phyloP scores from a whole-genome alignment of 35 echinoderm and acorn worm genomes.

The Nesometra sesokonis region DNA sequence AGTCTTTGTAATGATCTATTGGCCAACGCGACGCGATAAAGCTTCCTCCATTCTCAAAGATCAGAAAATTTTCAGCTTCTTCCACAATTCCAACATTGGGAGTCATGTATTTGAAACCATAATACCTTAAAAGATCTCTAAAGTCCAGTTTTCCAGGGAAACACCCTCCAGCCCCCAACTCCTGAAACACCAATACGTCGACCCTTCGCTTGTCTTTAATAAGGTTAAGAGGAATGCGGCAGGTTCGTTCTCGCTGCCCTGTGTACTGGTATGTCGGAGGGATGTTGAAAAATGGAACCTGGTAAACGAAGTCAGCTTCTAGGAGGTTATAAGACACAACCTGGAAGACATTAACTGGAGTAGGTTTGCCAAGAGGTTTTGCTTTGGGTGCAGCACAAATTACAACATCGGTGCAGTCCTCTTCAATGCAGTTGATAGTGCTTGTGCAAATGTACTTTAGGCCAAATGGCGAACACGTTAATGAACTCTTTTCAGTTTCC shows the following conservation, averaged over 20 bases:
- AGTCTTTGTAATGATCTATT: not conserved
- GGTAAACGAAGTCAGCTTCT: constrained; percentile 35
- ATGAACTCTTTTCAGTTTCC: no score
- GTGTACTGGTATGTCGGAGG: not conserved
- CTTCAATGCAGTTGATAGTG: no score
- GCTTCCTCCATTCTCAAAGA: constrained; percentile 36
- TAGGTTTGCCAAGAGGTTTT: not conserved
- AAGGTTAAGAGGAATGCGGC: constrained; percentile 26
- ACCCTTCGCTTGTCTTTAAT: constrained; percentile 18
- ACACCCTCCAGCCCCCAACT: constrained; percentile 41
- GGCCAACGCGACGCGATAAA: constrained; percentile 52
- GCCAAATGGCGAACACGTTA: not conserved
- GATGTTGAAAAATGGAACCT: not conserved
- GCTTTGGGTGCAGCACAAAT: not conserved
- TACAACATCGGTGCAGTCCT: not conserved
- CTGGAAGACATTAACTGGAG: constrained; percentile 29
- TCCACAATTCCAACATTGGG: constrained; percentile 6
- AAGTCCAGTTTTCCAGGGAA: constrained; percentile 24
- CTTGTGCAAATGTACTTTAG: not conserved
- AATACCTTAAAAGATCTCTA: constrained; percentile 28
- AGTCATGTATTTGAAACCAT: constrained; percentile 38
- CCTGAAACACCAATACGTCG: constrained; percentile 64
- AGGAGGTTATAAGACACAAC: constrained; percentile 59
- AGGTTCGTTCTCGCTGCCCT: constrained; percentile 58
- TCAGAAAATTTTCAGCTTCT: not conserved